Base-by-base conservation (phyloP, 2,797 vertebrate genomes). In the Syngnathus rostellatus region DNA sequence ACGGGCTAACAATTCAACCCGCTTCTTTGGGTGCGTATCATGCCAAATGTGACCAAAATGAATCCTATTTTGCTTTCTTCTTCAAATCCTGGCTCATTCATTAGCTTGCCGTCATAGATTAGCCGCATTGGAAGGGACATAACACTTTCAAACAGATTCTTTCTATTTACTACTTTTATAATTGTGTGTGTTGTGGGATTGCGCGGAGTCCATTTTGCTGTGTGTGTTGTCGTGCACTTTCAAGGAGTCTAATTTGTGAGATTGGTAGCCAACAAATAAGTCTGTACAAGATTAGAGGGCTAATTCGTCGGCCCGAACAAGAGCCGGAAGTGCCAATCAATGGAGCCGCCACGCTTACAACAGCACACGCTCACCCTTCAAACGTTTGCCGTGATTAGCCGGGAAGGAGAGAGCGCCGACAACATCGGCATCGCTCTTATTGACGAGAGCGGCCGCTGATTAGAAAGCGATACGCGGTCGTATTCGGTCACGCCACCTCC, bases 391-490 rank as follows among this genome's bases (percentile, higher is more conserved):
- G 83, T 90, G 89, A 91, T 91, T 90, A 90, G 91, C 89, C 86
- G 89, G 85, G 83, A 81, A 23, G 21, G 5, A 54, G 54, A 57
- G 25, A 55, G 87, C 83, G 80, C 78, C 83, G 79, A 79, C 82
- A 84, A 77, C 90, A 91, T 91, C 90, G 90, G 90, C 90, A 89
- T 91, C 85, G 87, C 85, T 88, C 91, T 92, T 91, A 91, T 91
- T 90, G 91, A 90, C 85, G 87, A 90, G 86, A 88, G 89, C 85
- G 85, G 82, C 83, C 84, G 83, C 89, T 91, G 89, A 91, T 92
- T 90, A 91, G 88, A 91, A 91, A 91, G 90, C 90, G 89, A 90
- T 90, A 89, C 89, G 91, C 89, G 86, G 83, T 89, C 87, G 88
- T 89, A 90, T 31, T 90, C 88, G 89, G 88, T 19, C 59, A 61